Evolutionary conservation across 2,113 vertebrate genomes (phyloP), one percentile per base, ranked within the genome.

Genomic region (Craseonycteris thonglongyai): DNA sequence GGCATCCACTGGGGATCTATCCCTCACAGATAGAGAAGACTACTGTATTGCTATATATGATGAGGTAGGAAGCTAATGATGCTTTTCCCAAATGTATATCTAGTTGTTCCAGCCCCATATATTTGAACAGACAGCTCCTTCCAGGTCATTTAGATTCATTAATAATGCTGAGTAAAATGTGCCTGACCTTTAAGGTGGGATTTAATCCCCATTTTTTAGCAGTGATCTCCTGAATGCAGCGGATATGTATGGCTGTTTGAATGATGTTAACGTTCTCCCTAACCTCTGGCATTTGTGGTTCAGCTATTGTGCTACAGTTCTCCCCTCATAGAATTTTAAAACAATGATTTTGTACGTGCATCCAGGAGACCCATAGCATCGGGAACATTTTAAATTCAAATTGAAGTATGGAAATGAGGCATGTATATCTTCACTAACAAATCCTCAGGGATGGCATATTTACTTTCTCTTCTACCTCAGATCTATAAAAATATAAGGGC

Each of bases 371-470:
- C 88, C 61, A 91, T 61, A 66, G 93, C 85, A 90, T 19, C 92
- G 68, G 45, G 88, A 58, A 40, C 93, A 92, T 90, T 97, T 96
- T 93, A 93, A 93, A 97, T 94, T 96, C 76, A 94, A 92, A 81
- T 88, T 93, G 58, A 54, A 35, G 42, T 80, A 38, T 93, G 81
- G 81, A 85, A 82, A 95, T 90, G 76, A 94, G 76, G 80, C 72
- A 84, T 83, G 82, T 88, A 96, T 93, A 93, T 95, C 72, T 91
- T 45, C 21, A 35, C 92, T 95, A 95, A 95, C 93, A 96, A 96
- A 96, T 85, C 95, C 93, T 96, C 19, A 0, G 92, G 97, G 95
- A 86, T 38, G 54, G 42, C 7, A 5, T 59, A 76, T 82, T 92
- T 96, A 80, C 84, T 72, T 94, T 88, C 72, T 88, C 76, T 75